These are phyloP conservation scores for Gila robusta DNA, from an alignment of 2,797 vertebrate species.

Conservation along the genomic window DNA sequence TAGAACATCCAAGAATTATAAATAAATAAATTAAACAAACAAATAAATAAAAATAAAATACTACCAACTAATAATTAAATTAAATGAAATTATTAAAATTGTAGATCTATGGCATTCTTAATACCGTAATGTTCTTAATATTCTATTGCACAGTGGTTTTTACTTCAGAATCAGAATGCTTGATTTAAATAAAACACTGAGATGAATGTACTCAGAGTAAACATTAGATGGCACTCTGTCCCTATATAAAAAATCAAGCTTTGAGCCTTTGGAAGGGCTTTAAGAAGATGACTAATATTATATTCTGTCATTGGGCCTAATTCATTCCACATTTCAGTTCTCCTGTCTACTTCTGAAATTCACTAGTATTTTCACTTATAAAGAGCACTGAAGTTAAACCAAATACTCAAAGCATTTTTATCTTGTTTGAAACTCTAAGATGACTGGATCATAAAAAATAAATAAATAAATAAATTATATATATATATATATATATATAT, in stretches of 20 bases:
- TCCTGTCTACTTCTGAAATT: not conserved
- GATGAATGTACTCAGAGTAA: not conserved
- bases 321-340: conserved; percentile 1
- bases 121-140: not conserved
- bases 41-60: not conserved
- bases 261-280: not conserved
- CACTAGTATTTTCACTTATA: not conserved
- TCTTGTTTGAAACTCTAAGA: not conserved
- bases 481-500: too few species aligned
- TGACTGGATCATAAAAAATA: not conserved
- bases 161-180: not conserved
- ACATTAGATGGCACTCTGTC: conserved; percentile 25
- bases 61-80: not conserved
- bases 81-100: not conserved
- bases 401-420: not conserved
- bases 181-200: not conserved
- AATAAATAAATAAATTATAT: too few species aligned
- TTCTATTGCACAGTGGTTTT: not conserved
- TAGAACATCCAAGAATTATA: too few species aligned
- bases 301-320: not conserved
- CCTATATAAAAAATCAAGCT: too few species aligned
- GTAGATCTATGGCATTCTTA: not conserved
- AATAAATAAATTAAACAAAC: not conserved
- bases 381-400: not conserved
- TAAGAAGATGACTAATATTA: not conserved